Conservation (phyloP, 2,797 vertebrate species). For the Gambusia yucatana region DNA sequence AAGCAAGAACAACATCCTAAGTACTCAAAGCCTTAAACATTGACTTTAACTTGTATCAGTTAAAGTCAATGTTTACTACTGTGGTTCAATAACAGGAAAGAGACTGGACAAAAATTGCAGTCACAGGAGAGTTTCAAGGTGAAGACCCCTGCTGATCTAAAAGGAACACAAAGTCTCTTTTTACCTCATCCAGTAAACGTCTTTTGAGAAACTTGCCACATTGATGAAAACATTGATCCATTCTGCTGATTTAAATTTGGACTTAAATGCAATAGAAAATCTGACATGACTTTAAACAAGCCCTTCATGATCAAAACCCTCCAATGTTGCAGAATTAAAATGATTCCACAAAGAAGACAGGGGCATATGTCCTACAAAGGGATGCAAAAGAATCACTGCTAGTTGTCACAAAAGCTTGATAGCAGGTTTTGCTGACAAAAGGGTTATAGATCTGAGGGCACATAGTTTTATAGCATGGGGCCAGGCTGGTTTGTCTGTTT, state of each 20-base stretch:
- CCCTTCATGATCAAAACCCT: background rate
- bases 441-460: background rate
- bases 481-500: background rate
- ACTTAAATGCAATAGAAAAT: background rate
- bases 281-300: background rate
- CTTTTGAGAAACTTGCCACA: background rate
- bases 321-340: background rate
- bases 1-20: background rate
- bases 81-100: background rate
- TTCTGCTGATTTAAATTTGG: background rate
- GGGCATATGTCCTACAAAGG: background rate
- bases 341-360: background rate
- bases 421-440: background rate
- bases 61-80: background rate
- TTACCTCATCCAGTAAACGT: background rate
- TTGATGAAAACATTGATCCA: background rate
- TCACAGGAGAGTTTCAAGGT: background rate
- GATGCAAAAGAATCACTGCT: background rate
- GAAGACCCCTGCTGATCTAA: background rate
- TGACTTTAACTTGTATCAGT: background rate
- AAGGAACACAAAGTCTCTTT: background rate
- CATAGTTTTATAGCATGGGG: background rate
- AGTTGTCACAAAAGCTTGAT: background rate
- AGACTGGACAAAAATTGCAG: background rate
- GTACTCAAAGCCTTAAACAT: background rate